Base-by-base conservation (phyloP, 2,888 invertebrate species). In the Toxonevra muliebris region DNA sequence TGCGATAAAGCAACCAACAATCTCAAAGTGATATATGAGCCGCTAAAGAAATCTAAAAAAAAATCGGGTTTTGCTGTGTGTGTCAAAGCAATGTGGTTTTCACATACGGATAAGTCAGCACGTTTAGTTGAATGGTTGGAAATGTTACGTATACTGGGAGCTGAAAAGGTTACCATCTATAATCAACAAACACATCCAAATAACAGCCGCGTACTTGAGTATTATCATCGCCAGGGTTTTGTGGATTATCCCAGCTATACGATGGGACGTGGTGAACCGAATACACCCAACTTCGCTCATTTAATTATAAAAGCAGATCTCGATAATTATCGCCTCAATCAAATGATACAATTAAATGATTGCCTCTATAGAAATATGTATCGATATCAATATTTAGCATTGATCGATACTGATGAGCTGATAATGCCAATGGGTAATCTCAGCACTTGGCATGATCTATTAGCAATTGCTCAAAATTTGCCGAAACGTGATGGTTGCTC, bases 271-370 rank as follows among this genome's bases (percentile, higher is more conserved):
- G 93, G 93, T 0, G 93, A 93, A 79, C 95, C 96, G 0, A 96
- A 95, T 82, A 89, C 92, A 15, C 93, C 93, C 0, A 90, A 92
- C 1, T 91, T 95, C 76, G 93, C 94, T 79, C 94, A 95, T 83
- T 89, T 93, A 85, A 95, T 93, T 80, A 88, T 97, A 68, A 91
- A 90, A 61, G 91, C 92, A 79, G 95, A 95, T 83, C 90, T 92
- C 15, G 94, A 93, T 77, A 93, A 96, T 85, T 96, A 96, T 83
- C 88, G 96, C 15, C 92, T 96, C 80, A 95, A 96, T 86, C 97
- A 97, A 85, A 88, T 97, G 72, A 93, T 97, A 76, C 96, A 96
- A 8, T 97, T 97, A 87, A 97, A 97, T 84, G 97, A 97, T 84
- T 97, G 97, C 82, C 88, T 97, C 69, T 97, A 97, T 86, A 92